Conservation (phyloP, 2,888 invertebrate species). For the Philaethria dido region DNA sequence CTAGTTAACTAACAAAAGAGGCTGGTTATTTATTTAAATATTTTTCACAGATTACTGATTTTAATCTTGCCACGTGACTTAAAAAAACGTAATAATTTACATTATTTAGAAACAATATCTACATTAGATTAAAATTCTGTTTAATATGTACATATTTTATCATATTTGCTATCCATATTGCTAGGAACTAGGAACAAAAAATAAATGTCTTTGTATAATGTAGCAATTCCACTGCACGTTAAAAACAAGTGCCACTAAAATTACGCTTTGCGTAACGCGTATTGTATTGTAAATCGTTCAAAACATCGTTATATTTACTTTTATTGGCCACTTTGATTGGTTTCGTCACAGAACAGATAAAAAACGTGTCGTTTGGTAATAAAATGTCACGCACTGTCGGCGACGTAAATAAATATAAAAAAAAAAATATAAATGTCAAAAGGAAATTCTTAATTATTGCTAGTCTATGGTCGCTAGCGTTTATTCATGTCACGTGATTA, state of each 20-base stretch:
- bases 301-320: conserved; percentile 23
- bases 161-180: background rate
- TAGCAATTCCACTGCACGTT: conserved; percentile 7
- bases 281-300: conserved; percentile 24
- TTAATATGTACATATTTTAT: conserved; percentile 8
- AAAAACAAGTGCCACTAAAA: conserved; percentile 1
- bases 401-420: conserved; percentile 13
- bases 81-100: background rate
- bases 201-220: background rate
- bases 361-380: conserved; percentile 20
- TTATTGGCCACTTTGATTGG: conserved; percentile 20
- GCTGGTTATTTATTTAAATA: background rate
- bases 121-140: background rate
- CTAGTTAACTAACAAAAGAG: background rate
- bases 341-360: conserved; percentile 15
- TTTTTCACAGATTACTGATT: background rate
- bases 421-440: conserved; percentile 13
- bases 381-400: conserved; percentile 20
- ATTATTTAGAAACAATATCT: conserved; percentile 3
- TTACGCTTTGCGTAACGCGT: background rate
- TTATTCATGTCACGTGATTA: conserved; percentile 20
- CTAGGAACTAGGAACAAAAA: background rate
- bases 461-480: conserved; percentile 15
- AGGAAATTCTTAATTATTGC: conserved; percentile 23
- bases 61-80: background rate